A percentile compares a stretch with the other conserved stretches of the same genome.
Evolutionary conservation across 92 coral and sea anemone genomes (phyloP).

Genomic region (Porites divaricata): DNA sequence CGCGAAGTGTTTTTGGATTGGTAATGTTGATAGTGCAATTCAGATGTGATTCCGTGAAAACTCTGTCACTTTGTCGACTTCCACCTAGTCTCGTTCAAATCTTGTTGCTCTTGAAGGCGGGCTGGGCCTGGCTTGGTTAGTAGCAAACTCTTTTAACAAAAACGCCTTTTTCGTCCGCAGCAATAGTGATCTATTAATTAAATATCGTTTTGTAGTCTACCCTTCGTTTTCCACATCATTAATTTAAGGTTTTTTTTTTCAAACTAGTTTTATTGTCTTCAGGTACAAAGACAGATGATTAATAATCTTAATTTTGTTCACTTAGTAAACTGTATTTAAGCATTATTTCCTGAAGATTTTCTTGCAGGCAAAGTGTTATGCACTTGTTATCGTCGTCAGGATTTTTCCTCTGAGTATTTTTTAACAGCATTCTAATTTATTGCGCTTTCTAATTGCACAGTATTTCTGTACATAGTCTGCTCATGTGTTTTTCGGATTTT

Average conservation of each 20-base stretch:
- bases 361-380: background rate
- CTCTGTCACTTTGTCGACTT: background rate
- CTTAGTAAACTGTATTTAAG: background rate
- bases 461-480: constrained; percentile 21
- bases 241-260: background rate
- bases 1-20: background rate
- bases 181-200: background rate
- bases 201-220: background rate
- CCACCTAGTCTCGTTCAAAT: background rate
- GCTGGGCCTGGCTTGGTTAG: constrained; percentile 35
- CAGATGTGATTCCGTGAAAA: background rate
- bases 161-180: background rate
- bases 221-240: background rate
- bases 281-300: too few relatives aligned
- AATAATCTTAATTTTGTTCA: too few relatives aligned
- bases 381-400: background rate
- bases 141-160: constrained; percentile 11
- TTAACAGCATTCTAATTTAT: background rate
- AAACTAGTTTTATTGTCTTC: background rate
- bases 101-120: constrained; percentile 14
- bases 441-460: constrained; percentile 2
- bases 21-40: background rate
- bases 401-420: background rate
- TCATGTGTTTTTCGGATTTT: constrained; percentile 21
- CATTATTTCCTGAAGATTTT: background rate